Evolutionary conservation across 1,140 invertebrate genomes (phyloP), one percentile per base, ranked within the genome.

Genomic region (Papilio polyxenes): DNA sequence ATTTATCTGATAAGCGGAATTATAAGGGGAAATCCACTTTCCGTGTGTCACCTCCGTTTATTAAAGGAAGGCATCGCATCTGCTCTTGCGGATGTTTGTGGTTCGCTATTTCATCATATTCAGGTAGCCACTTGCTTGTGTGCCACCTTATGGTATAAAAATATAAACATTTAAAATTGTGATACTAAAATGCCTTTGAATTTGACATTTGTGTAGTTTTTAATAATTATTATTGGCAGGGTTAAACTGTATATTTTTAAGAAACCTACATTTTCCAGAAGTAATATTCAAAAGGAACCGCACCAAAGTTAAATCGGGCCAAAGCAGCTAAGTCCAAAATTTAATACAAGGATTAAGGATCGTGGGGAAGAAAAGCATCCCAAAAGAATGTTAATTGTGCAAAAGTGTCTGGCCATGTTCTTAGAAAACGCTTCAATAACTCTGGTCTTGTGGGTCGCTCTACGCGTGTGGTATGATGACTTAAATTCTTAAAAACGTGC

Each of bases 281-380:
- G 15, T 53, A 53, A 13, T 59, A 59, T 59, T 59, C 8, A 1
- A 20, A 59, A 9, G 17, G 20, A 59, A 59, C 56, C 56, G 56
- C 56, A 59, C 53, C 4, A 4, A 56, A 56, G n/a, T 20, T 59
- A 72, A 31, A 15, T 37, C 13, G 62, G 9, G 31, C 37, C 10
- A 40, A 72, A 72, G 31, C 11, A 6, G 31, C 31, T 72, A 72
- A 72, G 23, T 31, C 13, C 65, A 3, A 15, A 15, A 72, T 31
- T 31, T 31, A 65, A 20, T 23, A 65, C 20, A 31, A 65, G 23
- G 31, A 15, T 72, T 72, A 37, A 72, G 37, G 31, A 17, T 15
- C 65, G 65, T 72, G 65, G 65, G 65, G 65, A 72, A 72, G 65
- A 6, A 72, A 72, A 72, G 11, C 65, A 40, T 37, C 10, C 65